phyloP scores from a whole-genome alignment of 2,797 vertebrate genomes.

The Alexandromys oeconomus region DNA sequence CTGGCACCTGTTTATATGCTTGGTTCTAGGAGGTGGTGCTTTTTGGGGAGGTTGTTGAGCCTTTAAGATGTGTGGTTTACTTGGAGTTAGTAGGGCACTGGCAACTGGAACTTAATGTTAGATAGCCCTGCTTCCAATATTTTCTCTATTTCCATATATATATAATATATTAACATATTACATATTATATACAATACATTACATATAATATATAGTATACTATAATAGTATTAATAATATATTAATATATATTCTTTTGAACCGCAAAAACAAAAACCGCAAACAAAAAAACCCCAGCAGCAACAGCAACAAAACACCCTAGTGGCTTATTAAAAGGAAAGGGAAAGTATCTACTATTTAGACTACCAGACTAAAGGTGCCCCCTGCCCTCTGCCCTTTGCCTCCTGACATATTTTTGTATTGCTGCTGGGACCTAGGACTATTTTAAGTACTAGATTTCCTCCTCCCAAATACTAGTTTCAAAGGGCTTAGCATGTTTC shows the following conservation, averaged over 20 bases:
- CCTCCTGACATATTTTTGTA: background rate
- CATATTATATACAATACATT: too few species aligned
- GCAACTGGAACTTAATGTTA: background rate
- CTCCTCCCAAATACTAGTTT: background rate
- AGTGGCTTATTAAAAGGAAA: background rate
- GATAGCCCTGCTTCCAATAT: background rate
- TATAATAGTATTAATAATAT: too few species aligned
- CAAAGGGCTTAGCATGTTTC: slow-evolving; percentile 18
- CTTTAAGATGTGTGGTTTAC: background rate
- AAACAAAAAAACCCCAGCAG: background rate
- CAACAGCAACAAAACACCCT: too few species aligned
- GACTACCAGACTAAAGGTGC: background rate
- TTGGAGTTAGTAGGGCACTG: background rate
- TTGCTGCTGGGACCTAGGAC: background rate
- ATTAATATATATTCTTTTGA: background rate
- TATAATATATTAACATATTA: too few species aligned
- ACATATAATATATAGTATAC: too few species aligned
- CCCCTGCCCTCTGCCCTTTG: background rate
- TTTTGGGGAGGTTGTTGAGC: background rate
- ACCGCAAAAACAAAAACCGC: background rate
- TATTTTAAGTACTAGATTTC: slow-evolving; percentile 29
- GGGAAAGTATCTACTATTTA: background rate
- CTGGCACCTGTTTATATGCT: background rate
- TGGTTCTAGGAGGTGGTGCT: too few species aligned
- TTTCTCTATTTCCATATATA: background rate